Evolutionary conservation across 2,888 invertebrate genomes (phyloP), one percentile per base, ranked within the genome.

Genomic region (Agonopterix subpropinquella): DNA sequence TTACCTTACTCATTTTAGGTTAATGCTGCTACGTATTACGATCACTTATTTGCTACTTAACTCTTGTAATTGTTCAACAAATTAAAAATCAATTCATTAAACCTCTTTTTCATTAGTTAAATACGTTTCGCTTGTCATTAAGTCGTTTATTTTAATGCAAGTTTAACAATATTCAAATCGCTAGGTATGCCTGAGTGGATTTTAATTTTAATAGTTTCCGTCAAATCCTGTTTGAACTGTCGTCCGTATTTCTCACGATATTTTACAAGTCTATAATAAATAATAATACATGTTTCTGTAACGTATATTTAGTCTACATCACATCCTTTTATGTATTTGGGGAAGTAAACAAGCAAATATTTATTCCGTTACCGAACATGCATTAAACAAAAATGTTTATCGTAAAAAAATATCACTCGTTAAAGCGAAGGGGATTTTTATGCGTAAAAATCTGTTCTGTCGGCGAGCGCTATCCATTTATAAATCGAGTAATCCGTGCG

Each of bases 381-480:
- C 47, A 44, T 47, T 50, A 44, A 47, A 50, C 44, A 44, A 50
- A 50, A 44, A 47, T 50, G 50, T 44, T 50, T 50, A 50, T 50
- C 41, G 47, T 47, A 45, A 42, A 8, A 47, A 51, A 48, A 48
- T 39, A 28, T 39, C 39, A 45, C 41, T 13, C 43, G n/a, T 63
- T 61, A 54, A 54, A 59, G 55, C 51, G 62, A 57, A 60, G 50
- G 57, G 68, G 67, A 72, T 70, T 72, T 74, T 70, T 73, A 70
- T 69, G 65, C 65, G 67, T 69, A 69, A 67, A 80, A 80, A 80
- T 77, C 73, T 74, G 69, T 73, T 73, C 70, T 72, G 65, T 67
- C 72, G 66, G 70, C 71, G 65, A 73, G 64, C 67, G 70, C 67
- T 75, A 78, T 80, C 77, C 82, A 81, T 82, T 83, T 82, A 80